Base-by-base conservation (phyloP, 2,113 vertebrate genomes). In the Heptranchias perlo region DNA sequence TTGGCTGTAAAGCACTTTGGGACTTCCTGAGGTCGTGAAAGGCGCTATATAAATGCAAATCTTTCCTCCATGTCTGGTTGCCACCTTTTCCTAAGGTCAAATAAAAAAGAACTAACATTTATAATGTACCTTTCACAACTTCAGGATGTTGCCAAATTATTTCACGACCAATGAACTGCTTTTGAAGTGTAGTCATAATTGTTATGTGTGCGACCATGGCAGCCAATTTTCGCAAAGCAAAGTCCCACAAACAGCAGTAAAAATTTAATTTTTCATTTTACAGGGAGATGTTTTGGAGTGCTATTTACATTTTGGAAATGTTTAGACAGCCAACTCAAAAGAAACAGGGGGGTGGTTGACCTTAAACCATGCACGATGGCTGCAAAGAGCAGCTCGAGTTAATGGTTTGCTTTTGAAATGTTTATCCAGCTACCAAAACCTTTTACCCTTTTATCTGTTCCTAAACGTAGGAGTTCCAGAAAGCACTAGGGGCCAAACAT, bases 401-500 rank as follows among this genome's bases (percentile, higher is more conserved):
- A 25, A 54, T 11, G 23, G 47, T 7, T 52, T 84, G 82, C 39
- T 47, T n/a, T n/a, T 91, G 87, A 35, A 58, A 14, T 35, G 52
- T 91, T 39, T 91, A 16, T 35, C 4, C 52, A 16, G 23, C 64
- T 94, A 94, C 47, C 21, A 94, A 25, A 10, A 44, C 39, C n/a
- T 69, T 49, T 94, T n/a, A 61, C 21, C 23, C 0, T 8, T 31
- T 69, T 52, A 16, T 49, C 44, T 95, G 96, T 96, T 49, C 96
- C 86, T 94, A 64, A 35, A 21, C 58, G 0, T 82, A 99, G 99
- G 99, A 99, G 96, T 99, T 99, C 97, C 99, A 99, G 97, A 99
- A 99, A 97, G 97, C 98, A 78, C 97, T 99, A 10, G 99, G 99
- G 96, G 99, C 98, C 96, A 99, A 99, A 96, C 99, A 99, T 97